Percentiles rank a stretch among this genome's conserved stretches.
Conservation (phyloP, 37 sponge, comb jelly and placozoan species). For the Spongilla lacustris region DNA sequence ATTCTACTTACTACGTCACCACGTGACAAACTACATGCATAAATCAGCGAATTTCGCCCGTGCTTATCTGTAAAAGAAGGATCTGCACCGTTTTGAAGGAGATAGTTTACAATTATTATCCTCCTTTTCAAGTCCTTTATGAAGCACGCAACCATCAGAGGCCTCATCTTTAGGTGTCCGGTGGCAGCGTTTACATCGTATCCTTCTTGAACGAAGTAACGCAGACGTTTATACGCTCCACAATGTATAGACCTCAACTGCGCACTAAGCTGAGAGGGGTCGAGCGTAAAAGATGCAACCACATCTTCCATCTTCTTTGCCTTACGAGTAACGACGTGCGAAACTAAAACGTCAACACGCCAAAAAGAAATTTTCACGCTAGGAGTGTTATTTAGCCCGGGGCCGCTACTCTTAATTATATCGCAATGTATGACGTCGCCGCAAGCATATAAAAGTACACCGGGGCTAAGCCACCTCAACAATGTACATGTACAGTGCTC, state of each 20-base stretch:
- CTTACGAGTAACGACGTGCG: neutral
- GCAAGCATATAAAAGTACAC: too few relatives aligned
- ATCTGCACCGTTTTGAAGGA: conserved; percentile 20
- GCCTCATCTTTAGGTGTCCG: conserved; percentile 4
- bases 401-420: too few relatives aligned
- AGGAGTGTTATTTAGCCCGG: too few relatives aligned
- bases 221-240: neutral
- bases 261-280: neutral
- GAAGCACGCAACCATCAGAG: conserved; percentile 43
- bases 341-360: neutral
- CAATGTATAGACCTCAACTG: conserved; percentile 7
- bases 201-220: conserved; percentile 10
- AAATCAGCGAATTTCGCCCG: conserved; percentile 24
- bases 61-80: conserved; percentile 7
- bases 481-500: too few relatives aligned
- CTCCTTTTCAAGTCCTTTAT: conserved; percentile 3
- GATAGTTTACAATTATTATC: neutral
- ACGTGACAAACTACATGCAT: conserved; percentile 11
- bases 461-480: too few relatives aligned
- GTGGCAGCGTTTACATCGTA: conserved; percentile 17
- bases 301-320: neutral
- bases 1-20: neutral
- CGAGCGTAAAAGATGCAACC: neutral
- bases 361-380: too few relatives aligned
- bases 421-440: too few relatives aligned